These are phyloP conservation scores for Oryctes rhinoceros DNA, from an alignment of 1,140 invertebrate genomes.

Conservation along the genomic window DNA sequence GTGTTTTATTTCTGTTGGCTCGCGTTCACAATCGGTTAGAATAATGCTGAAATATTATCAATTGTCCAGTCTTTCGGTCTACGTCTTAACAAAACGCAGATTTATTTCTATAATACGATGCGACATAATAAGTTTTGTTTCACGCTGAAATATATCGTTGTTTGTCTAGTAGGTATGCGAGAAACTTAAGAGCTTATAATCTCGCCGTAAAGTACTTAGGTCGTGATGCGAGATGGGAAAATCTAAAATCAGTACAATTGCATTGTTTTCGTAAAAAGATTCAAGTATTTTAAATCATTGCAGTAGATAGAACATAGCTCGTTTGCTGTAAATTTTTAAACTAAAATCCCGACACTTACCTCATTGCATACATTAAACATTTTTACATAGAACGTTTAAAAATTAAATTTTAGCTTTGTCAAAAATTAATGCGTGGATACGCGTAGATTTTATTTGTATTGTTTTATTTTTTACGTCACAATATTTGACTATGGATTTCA, in stretches of 20 bases:
- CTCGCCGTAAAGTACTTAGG: no score
- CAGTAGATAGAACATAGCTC: no score
- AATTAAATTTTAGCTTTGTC: not conserved
- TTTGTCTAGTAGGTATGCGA: no score
- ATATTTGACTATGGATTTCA: slow-evolving; percentile 11
- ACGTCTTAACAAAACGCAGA: not conserved
- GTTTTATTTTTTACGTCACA: slow-evolving; percentile 3
- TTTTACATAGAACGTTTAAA: not conserved
- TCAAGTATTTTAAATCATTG: no score
- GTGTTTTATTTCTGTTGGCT: slow-evolving; percentile 40
- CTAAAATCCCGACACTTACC: no score
- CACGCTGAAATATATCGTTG: not conserved
- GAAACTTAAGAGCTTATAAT: no score
- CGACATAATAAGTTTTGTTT: not conserved
- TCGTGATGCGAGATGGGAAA: no score
- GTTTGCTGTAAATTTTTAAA: no score
- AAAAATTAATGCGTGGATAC: not conserved
- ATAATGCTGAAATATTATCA: slow-evolving; percentile 41
- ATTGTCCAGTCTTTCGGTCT: slow-evolving; percentile 18
- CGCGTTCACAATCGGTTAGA: slow-evolving; percentile 36
- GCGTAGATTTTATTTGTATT: not conserved
- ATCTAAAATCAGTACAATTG: no score
- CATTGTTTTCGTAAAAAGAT: no score
- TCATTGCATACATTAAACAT: no score
- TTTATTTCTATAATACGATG: slow-evolving; percentile 17